Conservation (phyloP, 2,797 vertebrate species). For the Amblyopsis hoosieri region DNA sequence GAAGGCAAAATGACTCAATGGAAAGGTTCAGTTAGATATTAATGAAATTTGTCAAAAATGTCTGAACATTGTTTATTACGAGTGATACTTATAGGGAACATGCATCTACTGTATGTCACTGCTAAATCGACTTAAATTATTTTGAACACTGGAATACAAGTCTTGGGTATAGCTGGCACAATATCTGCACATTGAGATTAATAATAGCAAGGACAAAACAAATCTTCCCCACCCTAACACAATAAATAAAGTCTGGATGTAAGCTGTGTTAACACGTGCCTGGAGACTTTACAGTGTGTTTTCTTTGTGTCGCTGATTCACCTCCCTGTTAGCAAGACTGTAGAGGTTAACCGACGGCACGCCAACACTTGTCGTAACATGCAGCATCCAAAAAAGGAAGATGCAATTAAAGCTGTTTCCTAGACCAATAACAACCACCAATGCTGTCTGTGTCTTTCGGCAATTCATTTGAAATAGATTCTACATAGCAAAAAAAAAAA, state of each 20-base stretch:
- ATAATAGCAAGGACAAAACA: too few relatives aligned
- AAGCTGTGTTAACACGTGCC: conserved; percentile 17
- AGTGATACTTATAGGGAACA: too few relatives aligned
- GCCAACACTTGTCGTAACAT: conserved; percentile 56
- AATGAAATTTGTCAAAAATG: too few relatives aligned
- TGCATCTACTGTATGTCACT: too few relatives aligned
- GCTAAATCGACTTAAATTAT: too few relatives aligned
- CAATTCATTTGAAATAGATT: background rate
- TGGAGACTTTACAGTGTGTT: conserved; percentile 25
- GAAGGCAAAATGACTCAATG: too few relatives aligned
- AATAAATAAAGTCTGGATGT: conserved; percentile 3
- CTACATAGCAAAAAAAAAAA: background rate
- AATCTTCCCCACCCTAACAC: background rate
- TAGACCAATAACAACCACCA: conserved; percentile 34
- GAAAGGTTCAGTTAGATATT: too few relatives aligned
- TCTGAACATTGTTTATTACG: too few relatives aligned
- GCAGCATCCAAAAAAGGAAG: conserved; percentile 57
- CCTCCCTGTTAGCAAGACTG: conserved; percentile 22
- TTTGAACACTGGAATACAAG: too few relatives aligned
- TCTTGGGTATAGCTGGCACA: too few relatives aligned
- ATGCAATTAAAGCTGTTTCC: conserved; percentile 62
- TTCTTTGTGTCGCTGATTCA: conserved; percentile 28
- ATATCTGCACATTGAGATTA: too few relatives aligned
- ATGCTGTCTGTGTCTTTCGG: conserved; percentile 29
- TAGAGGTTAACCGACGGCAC: conserved; percentile 10